These are phyloP conservation scores for Xanthia togata DNA, from an alignment of 2,888 invertebrate genomes.

Conservation along the genomic window DNA sequence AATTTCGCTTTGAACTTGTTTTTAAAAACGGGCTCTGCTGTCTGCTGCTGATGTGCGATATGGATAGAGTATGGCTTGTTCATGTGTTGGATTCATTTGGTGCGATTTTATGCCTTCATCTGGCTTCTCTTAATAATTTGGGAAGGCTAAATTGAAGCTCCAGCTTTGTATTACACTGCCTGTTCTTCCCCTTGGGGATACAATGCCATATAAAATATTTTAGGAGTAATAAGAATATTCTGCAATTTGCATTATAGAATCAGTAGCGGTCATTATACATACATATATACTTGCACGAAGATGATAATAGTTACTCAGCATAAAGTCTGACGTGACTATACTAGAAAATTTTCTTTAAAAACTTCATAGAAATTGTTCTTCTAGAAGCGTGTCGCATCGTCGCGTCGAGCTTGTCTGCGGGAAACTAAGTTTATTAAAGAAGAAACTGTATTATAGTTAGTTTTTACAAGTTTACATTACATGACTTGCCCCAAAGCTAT, in stretches of 20 bases:
- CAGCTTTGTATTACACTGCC: not conserved
- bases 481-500: not conserved
- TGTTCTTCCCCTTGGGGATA: not conserved
- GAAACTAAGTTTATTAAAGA: not conserved
- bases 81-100: not conserved
- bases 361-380: no score
- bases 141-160: not conserved
- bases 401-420: no score
- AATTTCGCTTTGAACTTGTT: slow-evolving; percentile 13
- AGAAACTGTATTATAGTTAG: not conserved
- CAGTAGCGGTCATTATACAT: not conserved
- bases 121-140: not conserved
- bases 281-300: not conserved
- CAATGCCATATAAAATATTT: not conserved
- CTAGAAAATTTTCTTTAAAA: no score
- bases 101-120: not conserved
- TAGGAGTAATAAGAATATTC: not conserved
- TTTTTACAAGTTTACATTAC: not conserved
- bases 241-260: not conserved
- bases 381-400: no score
- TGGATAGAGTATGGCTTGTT: not conserved
- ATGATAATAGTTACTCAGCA: not conserved
- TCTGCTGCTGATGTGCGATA: not conserved
- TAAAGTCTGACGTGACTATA: no score
- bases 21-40: slow-evolving; percentile 3